Evolutionary conservation across 2,888 invertebrate species (phyloP).

Genomic region (Argyresthia albistria): DNA sequence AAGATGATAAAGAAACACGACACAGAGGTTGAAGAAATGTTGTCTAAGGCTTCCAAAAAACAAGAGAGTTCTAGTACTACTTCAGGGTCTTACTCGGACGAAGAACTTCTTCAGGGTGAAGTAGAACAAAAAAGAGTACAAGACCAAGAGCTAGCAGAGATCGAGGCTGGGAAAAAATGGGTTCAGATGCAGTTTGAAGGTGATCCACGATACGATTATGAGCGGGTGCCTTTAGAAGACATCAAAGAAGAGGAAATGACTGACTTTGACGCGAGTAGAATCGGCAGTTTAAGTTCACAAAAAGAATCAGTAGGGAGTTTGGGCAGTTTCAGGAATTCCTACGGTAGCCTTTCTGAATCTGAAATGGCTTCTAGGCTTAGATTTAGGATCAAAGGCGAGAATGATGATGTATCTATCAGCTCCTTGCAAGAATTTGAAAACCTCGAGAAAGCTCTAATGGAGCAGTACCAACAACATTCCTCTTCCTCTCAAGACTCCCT

Average conservation of each 20-base stretch:
- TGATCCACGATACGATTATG: constrained; percentile 83
- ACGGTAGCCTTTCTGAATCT: constrained; percentile 93
- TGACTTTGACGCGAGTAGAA: constrained; percentile 85
- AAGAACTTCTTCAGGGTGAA: constrained; percentile 77
- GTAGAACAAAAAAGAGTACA: constrained; percentile 74
- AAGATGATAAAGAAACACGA: constrained; percentile 75
- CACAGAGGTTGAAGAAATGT: constrained; percentile 79
- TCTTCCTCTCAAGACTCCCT: constrained; percentile 90
- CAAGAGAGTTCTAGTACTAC: constrained; percentile 72
- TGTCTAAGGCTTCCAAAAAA: constrained; percentile 79
- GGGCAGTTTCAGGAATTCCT: constrained; percentile 89
- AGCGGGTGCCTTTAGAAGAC: constrained; percentile 88
- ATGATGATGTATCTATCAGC: constrained; percentile 92
- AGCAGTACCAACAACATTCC: constrained; percentile 80
- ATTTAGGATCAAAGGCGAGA: constrained; percentile 88
- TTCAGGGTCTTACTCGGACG: constrained; percentile 70
- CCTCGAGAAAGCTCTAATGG: constrained; percentile 88
- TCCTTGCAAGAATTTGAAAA: constrained; percentile 96
- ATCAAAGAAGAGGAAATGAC: constrained; percentile 94
- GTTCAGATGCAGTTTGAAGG: constrained; percentile 91
- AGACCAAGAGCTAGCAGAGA: constrained; percentile 66
- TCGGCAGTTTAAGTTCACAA: constrained; percentile 84
- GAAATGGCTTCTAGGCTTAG: constrained; percentile 88
- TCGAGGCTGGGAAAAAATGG: constrained; percentile 88
- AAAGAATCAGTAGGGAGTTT: constrained; percentile 84